A percentile compares a stretch with the other conserved stretches of the same genome.
These are phyloP conservation scores for Agrypnus murinus DNA, from an alignment of 2,888 invertebrate genomes.

Conservation along the genomic window DNA sequence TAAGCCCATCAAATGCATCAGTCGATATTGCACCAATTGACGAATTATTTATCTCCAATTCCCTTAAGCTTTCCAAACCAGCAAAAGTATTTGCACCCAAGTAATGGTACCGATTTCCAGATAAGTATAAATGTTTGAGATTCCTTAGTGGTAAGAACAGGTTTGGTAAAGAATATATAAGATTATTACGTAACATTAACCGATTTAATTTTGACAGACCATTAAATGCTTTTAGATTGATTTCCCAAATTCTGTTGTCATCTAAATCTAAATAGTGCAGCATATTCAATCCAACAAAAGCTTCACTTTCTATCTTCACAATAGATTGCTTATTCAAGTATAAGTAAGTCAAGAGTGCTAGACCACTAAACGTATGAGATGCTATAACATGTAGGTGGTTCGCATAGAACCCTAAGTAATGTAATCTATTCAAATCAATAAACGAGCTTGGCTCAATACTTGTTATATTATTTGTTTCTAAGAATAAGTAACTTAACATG, in stretches of 20 bases:
- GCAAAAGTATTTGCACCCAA: slow-evolving; percentile 24
- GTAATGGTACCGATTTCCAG: background rate
- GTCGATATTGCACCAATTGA: no score
- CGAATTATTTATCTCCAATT: background rate
- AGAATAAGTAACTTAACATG: slow-evolving; percentile 65
- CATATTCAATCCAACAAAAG: background rate
- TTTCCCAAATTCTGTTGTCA: background rate
- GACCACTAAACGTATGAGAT: slow-evolving; percentile 10
- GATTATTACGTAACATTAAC: background rate
- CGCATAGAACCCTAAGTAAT: background rate
- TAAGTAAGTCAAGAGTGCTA: slow-evolving; percentile 6
- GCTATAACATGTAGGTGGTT: slow-evolving; percentile 14
- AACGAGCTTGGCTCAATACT: slow-evolving; percentile 14
- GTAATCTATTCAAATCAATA: slow-evolving; percentile 28
- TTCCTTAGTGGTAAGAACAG: no score
- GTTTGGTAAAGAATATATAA: background rate
- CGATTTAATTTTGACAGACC: background rate
- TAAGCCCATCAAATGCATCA: background rate
- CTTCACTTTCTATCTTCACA: slow-evolving; percentile 1
- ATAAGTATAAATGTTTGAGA: no score
- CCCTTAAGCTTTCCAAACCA: slow-evolving; percentile 23
- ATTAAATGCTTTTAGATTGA: background rate
- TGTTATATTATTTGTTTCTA: slow-evolving; percentile 66
- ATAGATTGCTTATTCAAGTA: no score
- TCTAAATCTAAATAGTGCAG: slow-evolving; percentile 3